Evolutionary conservation across 1,140 invertebrate genomes (phyloP).

Genomic region (Diachasmimorpha longicaudata): DNA sequence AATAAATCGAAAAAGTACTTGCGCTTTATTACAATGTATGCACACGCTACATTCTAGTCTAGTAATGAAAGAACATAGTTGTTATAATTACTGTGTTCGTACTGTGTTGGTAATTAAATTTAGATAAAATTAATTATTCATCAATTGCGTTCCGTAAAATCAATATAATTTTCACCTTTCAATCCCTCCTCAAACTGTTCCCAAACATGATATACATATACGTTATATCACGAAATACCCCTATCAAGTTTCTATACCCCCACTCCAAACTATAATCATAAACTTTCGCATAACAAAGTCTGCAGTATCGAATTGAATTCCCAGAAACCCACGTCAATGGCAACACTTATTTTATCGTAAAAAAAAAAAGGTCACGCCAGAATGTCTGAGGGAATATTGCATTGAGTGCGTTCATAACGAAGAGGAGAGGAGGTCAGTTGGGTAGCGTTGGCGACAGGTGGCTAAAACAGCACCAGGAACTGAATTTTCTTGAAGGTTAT

Average conservation of each 20-base stretch:
- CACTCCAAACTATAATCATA: not conserved
- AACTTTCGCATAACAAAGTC: not conserved
- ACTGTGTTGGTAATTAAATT: no score
- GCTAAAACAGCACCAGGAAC: not conserved
- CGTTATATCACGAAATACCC: no score
- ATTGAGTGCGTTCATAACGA: not conserved
- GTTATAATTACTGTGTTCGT: no score
- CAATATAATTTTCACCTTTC: no score
- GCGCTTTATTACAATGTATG: no score
- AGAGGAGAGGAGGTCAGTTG: not conserved
- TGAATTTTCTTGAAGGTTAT: not conserved
- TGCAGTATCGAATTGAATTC: not conserved
- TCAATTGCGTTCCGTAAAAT: no score
- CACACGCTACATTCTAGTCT: no score
- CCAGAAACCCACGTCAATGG: not conserved
- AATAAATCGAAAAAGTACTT: no score
- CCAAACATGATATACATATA: no score
- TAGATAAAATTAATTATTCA: no score
- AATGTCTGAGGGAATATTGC: constrained; percentile 1
- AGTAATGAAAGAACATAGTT: no score
- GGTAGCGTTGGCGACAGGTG: not conserved
- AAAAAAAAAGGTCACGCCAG: not conserved
- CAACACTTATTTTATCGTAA: not conserved
- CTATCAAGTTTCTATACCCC: not conserved
- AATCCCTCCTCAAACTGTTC: no score